Evolutionary conservation across 1,140 invertebrate species (phyloP), one percentile per base, ranked within the genome.

Genomic region (Drosophila guanche): DNA sequence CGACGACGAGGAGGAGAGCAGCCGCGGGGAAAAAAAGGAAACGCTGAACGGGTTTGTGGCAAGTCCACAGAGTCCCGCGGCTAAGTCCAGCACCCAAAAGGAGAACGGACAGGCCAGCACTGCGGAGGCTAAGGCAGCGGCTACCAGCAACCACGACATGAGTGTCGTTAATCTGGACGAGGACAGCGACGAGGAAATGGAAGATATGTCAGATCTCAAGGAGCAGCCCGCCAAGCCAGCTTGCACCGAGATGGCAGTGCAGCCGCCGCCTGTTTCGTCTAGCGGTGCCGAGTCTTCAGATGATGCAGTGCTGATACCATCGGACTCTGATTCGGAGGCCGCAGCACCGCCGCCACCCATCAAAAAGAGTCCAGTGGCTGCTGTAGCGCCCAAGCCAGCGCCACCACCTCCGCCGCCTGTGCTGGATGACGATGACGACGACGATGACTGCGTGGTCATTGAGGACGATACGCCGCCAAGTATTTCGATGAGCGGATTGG

Each of bases 401-500:
- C 73, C 70, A 10, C 79, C 74, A n/a, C 71, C 81, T 2, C 48
- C 67, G 6, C 48, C 40, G 23, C 27, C 55, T 47, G 42, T 29
- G 27, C 43, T 54, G 22, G 83, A 76, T 22, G 89, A 91, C 12
- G 91, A 92, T 50, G 91, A 92, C 61, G 93, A 93, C 79, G 93
- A 94, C 79, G 92, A 94, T 71, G 94, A 93, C 55, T 93, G 94
- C 76, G 92, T 93, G 42, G 93, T 93, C 16, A 94, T 94, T 69
- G 93, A 93, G 42, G 94, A 94, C 73, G 95, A 95, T 70, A 86
- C 80, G 61, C 85, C 89, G 33, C 84, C 84, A 65, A 86, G 62
- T 71, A 88, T 56, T 75, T 88, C 83, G 42, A 74, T 83, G 20
- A 88, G 46, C 60, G 57, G 68, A 8, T 41, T 59, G 33, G 71